phyloP scores from a whole-genome alignment of 1,140 invertebrate genomes.

The Oryzaephilus surinamensis region DNA sequence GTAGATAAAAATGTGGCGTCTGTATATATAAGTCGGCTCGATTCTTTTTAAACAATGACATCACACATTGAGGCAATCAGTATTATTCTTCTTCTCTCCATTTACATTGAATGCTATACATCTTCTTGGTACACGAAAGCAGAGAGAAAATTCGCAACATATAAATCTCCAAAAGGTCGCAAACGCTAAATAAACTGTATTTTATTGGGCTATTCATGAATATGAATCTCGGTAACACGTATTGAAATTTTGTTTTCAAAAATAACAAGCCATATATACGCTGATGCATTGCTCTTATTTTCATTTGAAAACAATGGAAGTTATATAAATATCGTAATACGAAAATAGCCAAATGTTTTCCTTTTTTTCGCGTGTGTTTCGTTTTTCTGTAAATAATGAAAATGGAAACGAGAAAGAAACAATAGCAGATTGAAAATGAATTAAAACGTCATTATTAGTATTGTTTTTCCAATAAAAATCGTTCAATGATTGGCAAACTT shows the following conservation, averaged over 20 bases:
- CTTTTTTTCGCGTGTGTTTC: too few species aligned
- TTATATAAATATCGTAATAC: too few species aligned
- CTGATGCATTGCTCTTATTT: conserved; percentile 6
- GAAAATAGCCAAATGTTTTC: too few species aligned
- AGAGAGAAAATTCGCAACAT: conserved; percentile 26
- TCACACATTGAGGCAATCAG: conserved; percentile 16
- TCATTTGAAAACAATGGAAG: conserved; percentile 10
- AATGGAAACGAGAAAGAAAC: too few species aligned
- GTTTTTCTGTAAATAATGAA: too few species aligned
- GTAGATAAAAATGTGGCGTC: too few species aligned
- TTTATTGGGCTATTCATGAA: conserved; percentile 11
- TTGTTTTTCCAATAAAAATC: too few species aligned
- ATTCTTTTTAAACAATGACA: conserved; percentile 9
- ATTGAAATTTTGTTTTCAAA: conserved; percentile 11
- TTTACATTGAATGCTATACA: conserved; percentile 32
- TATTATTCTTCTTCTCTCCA: conserved; percentile 29
- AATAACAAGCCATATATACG: too few species aligned
- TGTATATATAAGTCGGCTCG: too few species aligned
- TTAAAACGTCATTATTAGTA: too few species aligned
- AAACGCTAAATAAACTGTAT: conserved; percentile 17
- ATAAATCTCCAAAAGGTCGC: conserved; percentile 28
- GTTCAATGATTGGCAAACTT: too few species aligned
- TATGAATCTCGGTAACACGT: conserved; percentile 8
- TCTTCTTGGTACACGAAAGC: conserved; percentile 26
- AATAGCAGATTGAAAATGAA: too few species aligned